These are phyloP conservation scores for Pollenia amentaria DNA, from an alignment of 2,888 invertebrate species.

Conservation along the genomic window DNA sequence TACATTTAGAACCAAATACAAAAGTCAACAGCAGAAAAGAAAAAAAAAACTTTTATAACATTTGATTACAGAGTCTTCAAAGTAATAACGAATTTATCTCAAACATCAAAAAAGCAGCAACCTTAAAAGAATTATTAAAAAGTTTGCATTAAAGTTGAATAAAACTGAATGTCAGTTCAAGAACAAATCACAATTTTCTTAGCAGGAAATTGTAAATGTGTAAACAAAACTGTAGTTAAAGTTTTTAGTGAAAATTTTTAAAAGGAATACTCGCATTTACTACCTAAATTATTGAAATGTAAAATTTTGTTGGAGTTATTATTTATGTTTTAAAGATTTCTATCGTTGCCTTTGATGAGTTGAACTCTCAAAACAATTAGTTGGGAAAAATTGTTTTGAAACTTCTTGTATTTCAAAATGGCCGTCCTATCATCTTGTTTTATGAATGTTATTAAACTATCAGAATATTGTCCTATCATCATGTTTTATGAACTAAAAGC, in stretches of 20 bases:
- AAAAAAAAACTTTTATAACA: constrained; percentile 59
- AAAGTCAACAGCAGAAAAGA: constrained; percentile 4
- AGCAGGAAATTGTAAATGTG: constrained; percentile 59
- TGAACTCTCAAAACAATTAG: too few species aligned
- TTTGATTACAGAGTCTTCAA: constrained; percentile 70
- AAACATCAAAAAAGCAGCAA: constrained; percentile 44
- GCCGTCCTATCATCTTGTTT: constrained; percentile 19
- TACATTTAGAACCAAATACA: constrained; percentile 9
- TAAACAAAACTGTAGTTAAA: neutral
- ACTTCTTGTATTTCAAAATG: neutral
- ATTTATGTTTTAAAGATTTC: too few species aligned
- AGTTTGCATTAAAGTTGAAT: constrained; percentile 11
- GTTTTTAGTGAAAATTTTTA: neutral
- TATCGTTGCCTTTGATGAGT: too few species aligned
- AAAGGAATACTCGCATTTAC: neutral
- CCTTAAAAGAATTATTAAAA: constrained; percentile 19
- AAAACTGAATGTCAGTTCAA: constrained; percentile 1
- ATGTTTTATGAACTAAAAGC: neutral
- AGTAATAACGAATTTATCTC: constrained; percentile 69
- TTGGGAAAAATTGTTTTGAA: too few species aligned
- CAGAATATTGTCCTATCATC: constrained; percentile 36
- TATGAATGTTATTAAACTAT: neutral
- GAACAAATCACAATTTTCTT: constrained; percentile 7
- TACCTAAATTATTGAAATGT: too few species aligned
- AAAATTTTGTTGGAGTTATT: too few species aligned